phyloP scores from a whole-genome alignment of 37 sponge, comb jelly and placozoan genomes.

The Haliclona indistincta region DNA sequence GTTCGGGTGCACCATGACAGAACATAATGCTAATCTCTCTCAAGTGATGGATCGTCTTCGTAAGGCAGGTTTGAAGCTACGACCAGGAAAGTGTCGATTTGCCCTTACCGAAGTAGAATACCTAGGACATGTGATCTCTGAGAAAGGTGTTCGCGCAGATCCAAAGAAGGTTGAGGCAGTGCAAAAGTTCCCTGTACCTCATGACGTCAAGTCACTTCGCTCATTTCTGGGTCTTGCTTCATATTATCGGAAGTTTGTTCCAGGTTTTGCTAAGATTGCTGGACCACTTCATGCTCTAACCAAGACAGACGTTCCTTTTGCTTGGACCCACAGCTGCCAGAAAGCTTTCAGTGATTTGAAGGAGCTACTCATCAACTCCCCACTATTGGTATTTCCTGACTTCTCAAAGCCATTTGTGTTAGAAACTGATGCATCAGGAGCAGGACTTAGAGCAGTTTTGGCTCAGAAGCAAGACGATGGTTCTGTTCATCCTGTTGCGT shows the following conservation, averaged over 20 bases:
- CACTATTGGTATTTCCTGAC: conserved; percentile 32
- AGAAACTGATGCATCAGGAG: conserved; percentile 50
- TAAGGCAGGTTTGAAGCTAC: conserved; percentile 42
- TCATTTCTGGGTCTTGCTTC: conserved; percentile 12
- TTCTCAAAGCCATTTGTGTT: conserved; percentile 16
- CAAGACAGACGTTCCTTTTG: conserved; percentile 8
- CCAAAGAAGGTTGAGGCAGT: conserved; percentile 20
- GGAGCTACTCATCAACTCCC: conserved; percentile 11
- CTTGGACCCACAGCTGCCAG: conserved; percentile 14
- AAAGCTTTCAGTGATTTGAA: conserved; percentile 19
- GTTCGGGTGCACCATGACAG: conserved; percentile 1
- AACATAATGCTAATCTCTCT: conserved; percentile 13
- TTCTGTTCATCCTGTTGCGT: conserved; percentile 25
- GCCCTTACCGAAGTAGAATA: conserved; percentile 3
- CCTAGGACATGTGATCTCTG: conserved; percentile 26
- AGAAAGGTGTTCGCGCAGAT: conserved; percentile 25
- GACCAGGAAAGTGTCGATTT: conserved; percentile 23
- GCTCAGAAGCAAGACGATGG: conserved; percentile 38
- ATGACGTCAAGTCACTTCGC: background rate
- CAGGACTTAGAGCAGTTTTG: conserved; percentile 41
- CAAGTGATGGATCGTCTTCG: conserved; percentile 33
- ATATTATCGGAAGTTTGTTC: conserved; percentile 10
- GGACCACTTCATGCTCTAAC: conserved; percentile 5
- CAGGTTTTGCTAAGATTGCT: conserved; percentile 3
- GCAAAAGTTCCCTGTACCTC: background rate